These are phyloP conservation scores for Bombus consobrinus DNA, from an alignment of 1,140 invertebrate species.

Conservation along the genomic window DNA sequence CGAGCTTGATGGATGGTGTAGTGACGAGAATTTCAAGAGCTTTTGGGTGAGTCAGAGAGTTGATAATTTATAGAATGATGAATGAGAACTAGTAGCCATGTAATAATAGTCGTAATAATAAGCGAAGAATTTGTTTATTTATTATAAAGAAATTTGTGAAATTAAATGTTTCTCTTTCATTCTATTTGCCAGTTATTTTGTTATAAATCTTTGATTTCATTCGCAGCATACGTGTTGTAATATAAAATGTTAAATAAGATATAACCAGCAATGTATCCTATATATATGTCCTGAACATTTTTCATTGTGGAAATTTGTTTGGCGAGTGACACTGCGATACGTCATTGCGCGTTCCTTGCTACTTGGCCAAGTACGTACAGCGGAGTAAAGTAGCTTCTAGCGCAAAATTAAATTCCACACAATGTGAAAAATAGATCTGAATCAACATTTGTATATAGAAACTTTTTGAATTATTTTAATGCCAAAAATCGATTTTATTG, in stretches of 20 bases:
- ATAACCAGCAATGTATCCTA: neutral
- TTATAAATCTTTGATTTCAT: no score
- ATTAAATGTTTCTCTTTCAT: no score
- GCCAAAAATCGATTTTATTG: neutral
- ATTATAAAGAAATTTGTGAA: no score
- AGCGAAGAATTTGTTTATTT: neutral
- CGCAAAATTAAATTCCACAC: no score
- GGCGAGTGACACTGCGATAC: neutral
- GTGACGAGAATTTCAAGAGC: neutral
- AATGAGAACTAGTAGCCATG: neutral
- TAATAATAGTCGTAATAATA: no score
- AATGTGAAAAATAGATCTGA: no score
- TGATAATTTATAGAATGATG: neutral
- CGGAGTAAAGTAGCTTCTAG: no score
- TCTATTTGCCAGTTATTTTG: no score
- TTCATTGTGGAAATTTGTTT: neutral
- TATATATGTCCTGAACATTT: neutral
- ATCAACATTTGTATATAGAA: no score
- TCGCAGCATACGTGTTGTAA: no score
- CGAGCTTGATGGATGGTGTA: neutral
- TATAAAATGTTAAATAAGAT: no score
- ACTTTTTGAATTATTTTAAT: neutral
- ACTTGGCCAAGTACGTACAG: neutral
- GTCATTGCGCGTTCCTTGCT: neutral
- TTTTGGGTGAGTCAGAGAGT: no score